Conservation (phyloP, 2,888 invertebrate species). For the Hoplodrina ambigua region DNA sequence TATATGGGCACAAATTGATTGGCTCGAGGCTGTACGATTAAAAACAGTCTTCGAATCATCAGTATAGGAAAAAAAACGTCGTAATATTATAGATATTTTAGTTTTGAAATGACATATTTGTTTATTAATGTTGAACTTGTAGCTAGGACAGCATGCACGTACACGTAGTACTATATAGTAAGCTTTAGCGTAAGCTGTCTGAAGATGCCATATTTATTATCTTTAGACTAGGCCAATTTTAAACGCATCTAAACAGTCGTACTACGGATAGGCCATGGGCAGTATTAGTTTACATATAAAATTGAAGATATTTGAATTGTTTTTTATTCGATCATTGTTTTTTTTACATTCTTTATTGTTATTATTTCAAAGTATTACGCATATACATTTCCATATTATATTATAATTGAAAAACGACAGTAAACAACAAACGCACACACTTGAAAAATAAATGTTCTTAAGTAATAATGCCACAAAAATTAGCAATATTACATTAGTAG, state of each 20-base stretch:
- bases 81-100: slow-evolving; percentile 32
- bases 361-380: neutral
- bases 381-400: no score
- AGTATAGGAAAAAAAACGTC: slow-evolving; percentile 35
- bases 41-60: slow-evolving; percentile 72
- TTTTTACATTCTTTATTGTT: neutral
- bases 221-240: neutral
- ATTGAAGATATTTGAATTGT: neutral
- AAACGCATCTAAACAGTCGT: neutral
- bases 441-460: no score
- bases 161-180: neutral
- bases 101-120: slow-evolving; percentile 25
- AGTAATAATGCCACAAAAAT: no score
- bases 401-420: neutral
- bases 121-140: neutral
- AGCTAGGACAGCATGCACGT: neutral
- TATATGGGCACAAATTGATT: slow-evolving; percentile 87
- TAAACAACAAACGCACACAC: no score
- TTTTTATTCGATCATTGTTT: neutral
- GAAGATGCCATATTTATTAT: neutral
- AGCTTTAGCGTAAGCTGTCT: slow-evolving; percentile 7
- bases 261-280: neutral
- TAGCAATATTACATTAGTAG: neutral
- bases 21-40: slow-evolving; percentile 81
- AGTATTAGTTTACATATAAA: neutral